Evolutionary conservation across 1,140 invertebrate species (phyloP).

Genomic region (Olivierus martensii): DNA sequence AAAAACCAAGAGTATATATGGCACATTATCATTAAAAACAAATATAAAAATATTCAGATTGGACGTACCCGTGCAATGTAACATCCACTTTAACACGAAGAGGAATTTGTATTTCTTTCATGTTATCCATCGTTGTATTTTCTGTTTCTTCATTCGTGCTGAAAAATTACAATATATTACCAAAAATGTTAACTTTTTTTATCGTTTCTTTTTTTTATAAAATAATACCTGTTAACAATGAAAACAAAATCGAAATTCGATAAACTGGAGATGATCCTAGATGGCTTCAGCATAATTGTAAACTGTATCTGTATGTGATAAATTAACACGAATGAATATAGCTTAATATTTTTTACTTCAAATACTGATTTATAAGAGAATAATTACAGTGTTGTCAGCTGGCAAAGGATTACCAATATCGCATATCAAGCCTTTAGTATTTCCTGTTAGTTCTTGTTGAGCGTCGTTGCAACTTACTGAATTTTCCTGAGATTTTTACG

Average conservation of each 20-base stretch:
- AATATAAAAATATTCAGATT: no score
- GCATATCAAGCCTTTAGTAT: constrained; percentile 50
- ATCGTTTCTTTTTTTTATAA: no score
- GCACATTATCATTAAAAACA: no score
- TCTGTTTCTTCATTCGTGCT: constrained; percentile 11
- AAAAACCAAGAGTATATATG: background rate
- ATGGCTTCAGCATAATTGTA: background rate
- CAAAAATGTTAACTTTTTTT: no score
- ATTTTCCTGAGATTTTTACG: constrained; percentile 27
- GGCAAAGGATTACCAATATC: constrained; percentile 51
- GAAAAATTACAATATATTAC: background rate
- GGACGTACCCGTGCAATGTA: constrained; percentile 48
- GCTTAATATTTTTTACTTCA: no score
- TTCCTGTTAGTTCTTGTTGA: constrained; percentile 40
- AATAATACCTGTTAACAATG: background rate
- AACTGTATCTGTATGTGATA: background rate
- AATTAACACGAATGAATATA: no score
- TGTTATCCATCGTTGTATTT: constrained; percentile 34
- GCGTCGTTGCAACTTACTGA: constrained; percentile 51
- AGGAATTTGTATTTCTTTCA: constrained; percentile 43
- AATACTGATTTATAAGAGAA: no score
- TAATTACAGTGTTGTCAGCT: constrained; percentile 18
- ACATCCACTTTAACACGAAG: constrained; percentile 64
- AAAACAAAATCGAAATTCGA: background rate
- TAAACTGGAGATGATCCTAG: background rate